phyloP scores from a whole-genome alignment of 2,888 invertebrate species.

The Eumerus sabulonum region DNA sequence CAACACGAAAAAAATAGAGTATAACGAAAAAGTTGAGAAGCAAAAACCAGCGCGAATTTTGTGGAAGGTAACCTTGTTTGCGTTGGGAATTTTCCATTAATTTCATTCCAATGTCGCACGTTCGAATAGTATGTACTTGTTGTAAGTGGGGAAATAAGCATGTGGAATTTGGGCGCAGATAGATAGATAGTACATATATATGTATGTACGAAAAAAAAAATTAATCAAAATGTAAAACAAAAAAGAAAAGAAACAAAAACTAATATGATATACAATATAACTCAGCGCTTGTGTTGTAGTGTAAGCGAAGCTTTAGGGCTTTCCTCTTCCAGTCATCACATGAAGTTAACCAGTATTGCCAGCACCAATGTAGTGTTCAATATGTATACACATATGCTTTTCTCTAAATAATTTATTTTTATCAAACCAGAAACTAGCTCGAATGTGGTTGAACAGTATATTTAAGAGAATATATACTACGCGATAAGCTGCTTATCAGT shows the following conservation, averaged over 20 bases:
- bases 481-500: constrained; percentile 58
- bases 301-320: constrained; percentile 4
- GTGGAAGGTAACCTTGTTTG: constrained; percentile 53
- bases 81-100: constrained; percentile 61
- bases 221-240: constrained; percentile 3
- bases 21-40: too few relatives aligned
- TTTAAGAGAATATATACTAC: constrained; percentile 35
- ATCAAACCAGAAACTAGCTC: too few relatives aligned
- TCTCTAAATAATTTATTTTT: too few relatives aligned
- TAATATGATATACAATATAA: background rate
- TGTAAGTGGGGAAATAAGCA: background rate
- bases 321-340: constrained; percentile 40
- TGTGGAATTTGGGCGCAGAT: background rate
- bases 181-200: background rate
- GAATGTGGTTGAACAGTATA: constrained; percentile 1
- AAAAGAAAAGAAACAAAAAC: background rate
- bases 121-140: background rate
- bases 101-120: constrained; percentile 40
- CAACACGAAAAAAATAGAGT: background rate
- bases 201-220: background rate
- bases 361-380: constrained; percentile 1
- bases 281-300: background rate
- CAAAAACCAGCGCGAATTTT: constrained; percentile 30
- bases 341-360: constrained; percentile 29
- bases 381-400: too few relatives aligned